These are phyloP conservation scores for Glaucomys volans DNA, from an alignment of 2,113 vertebrate genomes.

Conservation along the genomic window DNA sequence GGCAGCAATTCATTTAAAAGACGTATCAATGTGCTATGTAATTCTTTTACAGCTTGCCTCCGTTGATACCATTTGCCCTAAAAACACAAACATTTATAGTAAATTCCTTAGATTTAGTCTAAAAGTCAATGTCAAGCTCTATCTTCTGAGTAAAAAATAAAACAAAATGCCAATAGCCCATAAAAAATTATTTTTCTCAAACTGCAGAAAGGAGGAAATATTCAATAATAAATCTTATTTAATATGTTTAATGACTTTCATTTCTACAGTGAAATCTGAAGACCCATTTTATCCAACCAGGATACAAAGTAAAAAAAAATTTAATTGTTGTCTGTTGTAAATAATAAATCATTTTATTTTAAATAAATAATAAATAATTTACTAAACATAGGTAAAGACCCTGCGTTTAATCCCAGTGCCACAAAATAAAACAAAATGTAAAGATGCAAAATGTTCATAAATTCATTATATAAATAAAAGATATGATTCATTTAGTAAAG, in stretches of 20 bases:
- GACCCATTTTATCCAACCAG: slow-evolving; percentile 27
- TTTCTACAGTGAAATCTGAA: slow-evolving; percentile 48
- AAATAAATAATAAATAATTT: slow-evolving; percentile 55
- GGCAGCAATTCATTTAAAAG: slow-evolving; percentile 97
- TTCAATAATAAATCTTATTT: slow-evolving; percentile 10
- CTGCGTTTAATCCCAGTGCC: background rate
- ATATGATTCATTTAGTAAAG: slow-evolving; percentile 28
- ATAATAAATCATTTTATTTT: too few species aligned
- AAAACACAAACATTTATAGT: slow-evolving; percentile 80
- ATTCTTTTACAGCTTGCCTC: slow-evolving; percentile 96
- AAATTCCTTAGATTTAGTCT: slow-evolving; percentile 61
- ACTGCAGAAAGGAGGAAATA: slow-evolving; percentile 49
- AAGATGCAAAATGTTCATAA: slow-evolving; percentile 6
- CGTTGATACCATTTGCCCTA: slow-evolving; percentile 95
- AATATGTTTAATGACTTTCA: slow-evolving; percentile 45
- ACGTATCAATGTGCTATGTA: slow-evolving; percentile 96
- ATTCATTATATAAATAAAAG: slow-evolving; percentile 27
- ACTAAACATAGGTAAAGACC: background rate
- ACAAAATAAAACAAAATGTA: background rate
- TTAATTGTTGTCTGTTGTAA: slow-evolving; percentile 39
- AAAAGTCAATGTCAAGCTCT: slow-evolving; percentile 58
- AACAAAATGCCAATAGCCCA: slow-evolving; percentile 41
- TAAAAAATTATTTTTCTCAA: slow-evolving; percentile 39
- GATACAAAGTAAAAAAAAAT: background rate
- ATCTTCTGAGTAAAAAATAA: slow-evolving; percentile 58